Conservation (phyloP, 2,113 vertebrate species). For the Sinocyclocheilus anophthalmus region DNA sequence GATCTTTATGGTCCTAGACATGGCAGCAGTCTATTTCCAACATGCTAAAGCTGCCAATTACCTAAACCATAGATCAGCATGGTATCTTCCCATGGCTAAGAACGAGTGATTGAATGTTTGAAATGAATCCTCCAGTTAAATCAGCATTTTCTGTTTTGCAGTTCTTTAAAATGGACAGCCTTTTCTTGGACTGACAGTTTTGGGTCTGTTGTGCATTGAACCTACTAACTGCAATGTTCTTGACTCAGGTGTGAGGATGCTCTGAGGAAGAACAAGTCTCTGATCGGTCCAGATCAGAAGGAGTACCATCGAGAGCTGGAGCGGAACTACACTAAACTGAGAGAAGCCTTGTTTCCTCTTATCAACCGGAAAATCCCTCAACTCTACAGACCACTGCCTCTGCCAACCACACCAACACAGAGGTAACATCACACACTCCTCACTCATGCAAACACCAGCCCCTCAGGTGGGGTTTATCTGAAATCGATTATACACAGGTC, state of each 20-base stretch:
- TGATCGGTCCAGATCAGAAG: constrained; percentile 88
- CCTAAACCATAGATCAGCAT: background rate
- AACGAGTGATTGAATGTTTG: background rate
- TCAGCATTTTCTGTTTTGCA: background rate
- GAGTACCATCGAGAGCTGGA: constrained; percentile 90
- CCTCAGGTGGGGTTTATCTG: background rate
- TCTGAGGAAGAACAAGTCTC: constrained; percentile 84
- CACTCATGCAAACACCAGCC: background rate
- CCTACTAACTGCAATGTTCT: background rate
- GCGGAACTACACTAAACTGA: constrained; percentile 86
- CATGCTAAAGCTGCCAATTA: background rate
- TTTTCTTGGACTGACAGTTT: background rate
- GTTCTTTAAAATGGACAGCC: background rate
- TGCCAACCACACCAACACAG: constrained; percentile 70
- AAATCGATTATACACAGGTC: background rate
- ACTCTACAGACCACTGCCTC: constrained; percentile 76
- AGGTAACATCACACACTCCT: constrained; percentile 67
- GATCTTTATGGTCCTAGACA: background rate
- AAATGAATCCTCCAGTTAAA: background rate
- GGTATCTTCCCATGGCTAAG: background rate
- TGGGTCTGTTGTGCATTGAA: background rate
- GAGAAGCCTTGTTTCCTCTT: constrained; percentile 85
- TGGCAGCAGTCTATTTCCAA: background rate
- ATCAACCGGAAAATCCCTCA: constrained; percentile 88
- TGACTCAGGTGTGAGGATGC: constrained; percentile 87